Percentiles rank a stretch among this genome's conserved stretches.
These are phyloP conservation scores for Aelia acuminata DNA, from an alignment of 2,888 invertebrate species.

Conservation along the genomic window DNA sequence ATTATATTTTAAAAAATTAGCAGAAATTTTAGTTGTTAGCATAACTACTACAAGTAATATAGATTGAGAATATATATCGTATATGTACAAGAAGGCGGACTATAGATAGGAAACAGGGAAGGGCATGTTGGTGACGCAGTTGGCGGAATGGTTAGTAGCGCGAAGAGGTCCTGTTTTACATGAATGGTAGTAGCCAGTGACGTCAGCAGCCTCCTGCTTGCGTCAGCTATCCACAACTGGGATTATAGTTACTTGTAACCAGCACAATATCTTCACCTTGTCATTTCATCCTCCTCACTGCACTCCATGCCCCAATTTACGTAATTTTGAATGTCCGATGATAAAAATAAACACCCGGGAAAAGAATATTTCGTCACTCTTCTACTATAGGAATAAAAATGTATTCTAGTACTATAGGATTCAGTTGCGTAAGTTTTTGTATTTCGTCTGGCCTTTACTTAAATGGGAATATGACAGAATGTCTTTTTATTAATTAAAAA, in stretches of 20 bases:
- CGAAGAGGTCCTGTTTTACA: neutral
- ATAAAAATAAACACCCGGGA: neutral
- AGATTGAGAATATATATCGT: neutral
- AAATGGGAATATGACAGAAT: no score
- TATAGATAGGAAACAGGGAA: neutral
- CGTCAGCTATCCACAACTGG: slow-evolving; percentile 44
- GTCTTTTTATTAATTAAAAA: no score
- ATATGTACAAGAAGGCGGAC: neutral
- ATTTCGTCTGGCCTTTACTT: no score
- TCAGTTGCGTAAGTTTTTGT: neutral
- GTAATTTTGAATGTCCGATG: neutral
- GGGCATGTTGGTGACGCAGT: slow-evolving; percentile 1
- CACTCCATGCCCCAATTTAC: neutral
- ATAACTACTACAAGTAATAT: neutral
- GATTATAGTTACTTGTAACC: slow-evolving; percentile 43
- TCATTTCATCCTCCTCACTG: neutral
- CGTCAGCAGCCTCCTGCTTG: slow-evolving; percentile 4
- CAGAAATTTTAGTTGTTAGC: no score
- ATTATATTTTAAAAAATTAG: neutral
- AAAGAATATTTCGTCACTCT: neutral
- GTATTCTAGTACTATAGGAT: neutral
- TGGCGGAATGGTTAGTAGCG: neutral
- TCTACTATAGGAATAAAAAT: neutral
- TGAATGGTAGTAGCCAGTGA: slow-evolving; percentile 44
- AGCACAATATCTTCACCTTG: slow-evolving; percentile 4